Evolutionary conservation across 2,888 invertebrate species (phyloP).

Genomic region (Hyposoter didymator): DNA sequence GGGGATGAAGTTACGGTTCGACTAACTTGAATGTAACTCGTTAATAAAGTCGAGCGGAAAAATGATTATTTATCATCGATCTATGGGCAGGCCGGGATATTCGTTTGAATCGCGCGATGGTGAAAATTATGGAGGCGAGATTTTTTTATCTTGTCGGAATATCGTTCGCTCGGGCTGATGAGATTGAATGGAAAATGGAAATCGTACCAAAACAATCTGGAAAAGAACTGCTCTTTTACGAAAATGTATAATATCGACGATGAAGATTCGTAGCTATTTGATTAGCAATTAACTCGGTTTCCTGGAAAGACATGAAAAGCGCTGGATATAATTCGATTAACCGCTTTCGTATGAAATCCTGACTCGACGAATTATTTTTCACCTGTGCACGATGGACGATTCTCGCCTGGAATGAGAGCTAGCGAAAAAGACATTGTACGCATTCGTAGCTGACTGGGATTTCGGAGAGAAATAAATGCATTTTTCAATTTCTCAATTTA

Average conservation of each 20-base stretch:
- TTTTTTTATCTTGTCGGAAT: not conserved
- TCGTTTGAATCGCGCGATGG: not conserved
- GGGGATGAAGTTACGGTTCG: slow-evolving; percentile 34
- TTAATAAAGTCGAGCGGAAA: slow-evolving; percentile 55
- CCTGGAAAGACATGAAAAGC: not conserved
- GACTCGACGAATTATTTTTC: slow-evolving; percentile 1
- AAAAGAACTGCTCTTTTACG: not conserved
- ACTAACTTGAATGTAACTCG: slow-evolving; percentile 50
- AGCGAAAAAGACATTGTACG: not conserved
- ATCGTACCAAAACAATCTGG: not conserved
- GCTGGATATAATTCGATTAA: not conserved
- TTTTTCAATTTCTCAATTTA: slow-evolving; percentile 63
- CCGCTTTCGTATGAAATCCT: not conserved
- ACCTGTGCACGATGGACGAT: not conserved
- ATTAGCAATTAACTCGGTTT: slow-evolving; percentile 1
- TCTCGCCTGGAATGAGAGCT: not conserved
- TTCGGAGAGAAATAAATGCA: slow-evolving; percentile 43
- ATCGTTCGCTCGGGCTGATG: not conserved
- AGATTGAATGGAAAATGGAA: not conserved
- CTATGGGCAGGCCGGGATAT: not conserved
- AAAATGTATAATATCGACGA: not conserved
- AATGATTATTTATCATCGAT: slow-evolving; percentile 12
- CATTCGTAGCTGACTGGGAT: not conserved
- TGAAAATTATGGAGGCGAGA: not conserved
- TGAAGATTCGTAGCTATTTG: not conserved